Evolutionary conservation across 2,888 invertebrate species (phyloP).

Genomic region (Cephus runcator): DNA sequence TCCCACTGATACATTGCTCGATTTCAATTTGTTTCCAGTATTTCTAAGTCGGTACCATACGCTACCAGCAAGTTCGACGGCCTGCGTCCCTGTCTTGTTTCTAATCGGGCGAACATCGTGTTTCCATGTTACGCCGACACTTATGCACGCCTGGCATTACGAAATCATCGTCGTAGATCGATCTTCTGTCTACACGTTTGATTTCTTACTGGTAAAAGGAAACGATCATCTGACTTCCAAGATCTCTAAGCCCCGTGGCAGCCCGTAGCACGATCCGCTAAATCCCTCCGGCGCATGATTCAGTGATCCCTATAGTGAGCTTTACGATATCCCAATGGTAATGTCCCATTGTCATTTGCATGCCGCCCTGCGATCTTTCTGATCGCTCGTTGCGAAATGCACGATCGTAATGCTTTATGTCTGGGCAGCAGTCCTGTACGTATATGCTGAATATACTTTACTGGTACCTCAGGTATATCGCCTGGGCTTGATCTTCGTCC

Average conservation of each 20-base stretch:
- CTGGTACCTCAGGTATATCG: background rate
- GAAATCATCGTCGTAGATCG: background rate
- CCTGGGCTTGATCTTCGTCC: background rate
- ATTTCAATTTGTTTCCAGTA: background rate
- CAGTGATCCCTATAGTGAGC: background rate
- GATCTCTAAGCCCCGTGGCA: background rate
- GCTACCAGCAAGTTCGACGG: background rate
- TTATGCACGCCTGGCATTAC: background rate
- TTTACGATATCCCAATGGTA: slow-evolving; percentile 2
- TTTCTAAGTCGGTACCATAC: background rate
- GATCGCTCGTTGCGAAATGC: slow-evolving; percentile 11
- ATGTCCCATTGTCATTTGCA: slow-evolving; percentile 8
- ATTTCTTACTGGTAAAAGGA: background rate
- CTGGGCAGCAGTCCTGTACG: background rate
- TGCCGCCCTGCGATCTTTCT: background rate
- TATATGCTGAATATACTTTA: background rate
- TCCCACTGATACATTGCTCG: background rate
- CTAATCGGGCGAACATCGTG: background rate
- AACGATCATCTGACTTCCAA: background rate
- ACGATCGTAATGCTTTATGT: slow-evolving; percentile 8
- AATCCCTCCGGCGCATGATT: background rate
- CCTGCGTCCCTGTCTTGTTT: background rate
- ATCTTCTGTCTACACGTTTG: background rate
- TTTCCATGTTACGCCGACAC: background rate
- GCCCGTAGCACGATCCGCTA: background rate